phyloP scores from a whole-genome alignment of 2,888 invertebrate genomes.

The Vandiemenella viatica region DNA sequence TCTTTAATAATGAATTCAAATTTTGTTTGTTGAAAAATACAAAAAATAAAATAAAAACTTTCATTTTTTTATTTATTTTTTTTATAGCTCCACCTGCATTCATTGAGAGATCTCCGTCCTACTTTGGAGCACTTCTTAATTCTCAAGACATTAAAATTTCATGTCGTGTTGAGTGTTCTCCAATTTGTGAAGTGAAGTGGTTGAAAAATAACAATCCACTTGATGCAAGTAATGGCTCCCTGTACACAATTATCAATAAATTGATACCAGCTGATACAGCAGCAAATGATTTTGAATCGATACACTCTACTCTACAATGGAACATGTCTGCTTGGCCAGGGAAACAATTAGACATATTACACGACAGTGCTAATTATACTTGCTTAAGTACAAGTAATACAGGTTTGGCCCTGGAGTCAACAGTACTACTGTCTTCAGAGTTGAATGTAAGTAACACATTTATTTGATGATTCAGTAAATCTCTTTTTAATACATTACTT shows the following conservation, averaged over 20 bases:
- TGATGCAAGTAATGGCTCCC: slow-evolving; percentile 26
- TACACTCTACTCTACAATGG: slow-evolving; percentile 73
- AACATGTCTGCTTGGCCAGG: slow-evolving; percentile 75
- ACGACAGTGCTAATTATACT: slow-evolving; percentile 68
- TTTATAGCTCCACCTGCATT: slow-evolving; percentile 72
- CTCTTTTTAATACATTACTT: too few species aligned
- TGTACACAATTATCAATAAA: slow-evolving; percentile 33
- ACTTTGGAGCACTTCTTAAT: slow-evolving; percentile 39
- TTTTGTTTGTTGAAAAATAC: not conserved
- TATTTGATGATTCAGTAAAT: too few species aligned
- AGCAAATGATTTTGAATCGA: slow-evolving; percentile 77
- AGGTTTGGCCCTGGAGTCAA: slow-evolving; percentile 66
- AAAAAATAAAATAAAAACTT: not conserved
- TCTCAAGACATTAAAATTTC: slow-evolving; percentile 51
- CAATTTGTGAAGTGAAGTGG: slow-evolving; percentile 74
- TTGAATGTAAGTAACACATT: slow-evolving; percentile 61
- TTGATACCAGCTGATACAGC: slow-evolving; percentile 56
- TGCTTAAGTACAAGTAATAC: slow-evolving; percentile 64
- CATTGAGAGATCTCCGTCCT: slow-evolving; percentile 66
- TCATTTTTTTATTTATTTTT: slow-evolving; percentile 11
- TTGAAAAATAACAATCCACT: slow-evolving; percentile 60
- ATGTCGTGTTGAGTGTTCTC: slow-evolving; percentile 80
- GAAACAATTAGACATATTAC: slow-evolving; percentile 55
- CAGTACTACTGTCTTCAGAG: slow-evolving; percentile 70
- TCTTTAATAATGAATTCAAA: not conserved